phyloP scores from a whole-genome alignment of 2,113 vertebrate genomes.

The Pleuronectes platessa region DNA sequence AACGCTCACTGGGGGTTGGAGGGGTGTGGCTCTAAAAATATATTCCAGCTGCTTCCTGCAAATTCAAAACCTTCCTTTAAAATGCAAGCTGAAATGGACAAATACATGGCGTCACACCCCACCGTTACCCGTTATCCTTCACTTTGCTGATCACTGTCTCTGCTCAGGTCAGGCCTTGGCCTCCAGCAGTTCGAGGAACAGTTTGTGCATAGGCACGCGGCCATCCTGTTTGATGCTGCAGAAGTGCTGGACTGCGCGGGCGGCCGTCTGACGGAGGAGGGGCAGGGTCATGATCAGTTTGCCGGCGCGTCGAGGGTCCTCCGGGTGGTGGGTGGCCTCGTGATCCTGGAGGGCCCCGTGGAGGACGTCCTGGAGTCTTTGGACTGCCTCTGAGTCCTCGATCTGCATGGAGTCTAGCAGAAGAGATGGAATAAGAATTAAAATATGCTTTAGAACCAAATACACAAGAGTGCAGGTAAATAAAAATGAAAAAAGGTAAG shows the following conservation, averaged over 20 bases:
- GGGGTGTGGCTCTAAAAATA: conserved; percentile 18
- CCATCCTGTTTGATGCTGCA: conserved; percentile 99
- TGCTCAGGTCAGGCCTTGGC: conserved; percentile 91
- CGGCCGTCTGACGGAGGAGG: conserved; percentile 94
- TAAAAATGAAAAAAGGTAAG: neutral
- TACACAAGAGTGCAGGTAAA: neutral
- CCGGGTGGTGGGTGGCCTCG: conserved; percentile 88
- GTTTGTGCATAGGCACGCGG: conserved; percentile 99
- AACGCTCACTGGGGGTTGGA: conserved; percentile 17
- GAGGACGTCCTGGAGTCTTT: conserved; percentile 96
- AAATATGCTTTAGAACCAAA: too few relatives aligned
- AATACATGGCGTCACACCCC: conserved; percentile 45
- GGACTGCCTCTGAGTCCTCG: conserved; percentile 94
- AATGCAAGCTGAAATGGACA: conserved; percentile 59
- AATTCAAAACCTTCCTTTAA: conserved; percentile 47
- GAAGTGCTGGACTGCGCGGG: conserved; percentile 97
- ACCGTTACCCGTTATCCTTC: conserved; percentile 49
- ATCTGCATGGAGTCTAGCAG: conserved; percentile 97
- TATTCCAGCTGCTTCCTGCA: conserved; percentile 26
- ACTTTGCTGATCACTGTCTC: conserved; percentile 10
- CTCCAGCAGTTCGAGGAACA: conserved; percentile 99
- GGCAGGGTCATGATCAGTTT: conserved; percentile 99
- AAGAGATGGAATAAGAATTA: conserved; percentile 59
- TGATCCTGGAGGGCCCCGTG: conserved; percentile 97
- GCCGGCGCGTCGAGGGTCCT: conserved; percentile 92